Base-by-base conservation (phyloP, 2,888 invertebrate genomes). In the Cephus runcator region DNA sequence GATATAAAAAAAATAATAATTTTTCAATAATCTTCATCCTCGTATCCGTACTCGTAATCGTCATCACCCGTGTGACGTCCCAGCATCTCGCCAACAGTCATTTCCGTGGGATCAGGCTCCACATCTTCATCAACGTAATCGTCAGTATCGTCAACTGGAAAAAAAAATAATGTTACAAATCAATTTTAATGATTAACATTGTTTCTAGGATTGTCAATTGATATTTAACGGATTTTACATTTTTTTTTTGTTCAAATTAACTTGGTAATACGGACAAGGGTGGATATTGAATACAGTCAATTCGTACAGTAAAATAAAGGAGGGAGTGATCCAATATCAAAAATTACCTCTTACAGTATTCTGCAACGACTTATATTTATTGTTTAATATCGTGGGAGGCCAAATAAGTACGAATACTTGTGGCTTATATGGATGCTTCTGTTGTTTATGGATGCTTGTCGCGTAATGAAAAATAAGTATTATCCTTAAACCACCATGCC, bases 1-100 rank as follows among this genome's bases (percentile, higher is more conserved):
- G 40, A 75, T 40, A 74, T 36, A n/a, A 73, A 81, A 81, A n/a
- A 33, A 76, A 75, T 76, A 69, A 69, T 71, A 76, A 15, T 69
- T 15, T 30, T 69, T 87, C 92, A 93, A 88, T 93, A 94, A 78
- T 96, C 95, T 81, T 96, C 96, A 77, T 96, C 95, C 76, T 92
- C 92, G 81, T 92, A 92, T 75, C 91, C 93, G 81, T 94, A 95
- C 77, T 93, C 95, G 83, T 95, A 95, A 0, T 94, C 94, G 33
- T 94, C 94, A 31, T 94, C 94, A n/a, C 93, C 93, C 78, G 94
- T 93, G 84, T 95, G 95, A 69, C 92, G 92, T 71, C 92, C 91
- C n/a, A 91, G 86, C 86, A 90, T 87, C 73, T 88, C 86, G 12
- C 88, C 87, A 34, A 90, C 86, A 3, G 88, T 86, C 85, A 90